phyloP scores from a whole-genome alignment of 2,888 invertebrate genomes.

The Andrena fulva region DNA sequence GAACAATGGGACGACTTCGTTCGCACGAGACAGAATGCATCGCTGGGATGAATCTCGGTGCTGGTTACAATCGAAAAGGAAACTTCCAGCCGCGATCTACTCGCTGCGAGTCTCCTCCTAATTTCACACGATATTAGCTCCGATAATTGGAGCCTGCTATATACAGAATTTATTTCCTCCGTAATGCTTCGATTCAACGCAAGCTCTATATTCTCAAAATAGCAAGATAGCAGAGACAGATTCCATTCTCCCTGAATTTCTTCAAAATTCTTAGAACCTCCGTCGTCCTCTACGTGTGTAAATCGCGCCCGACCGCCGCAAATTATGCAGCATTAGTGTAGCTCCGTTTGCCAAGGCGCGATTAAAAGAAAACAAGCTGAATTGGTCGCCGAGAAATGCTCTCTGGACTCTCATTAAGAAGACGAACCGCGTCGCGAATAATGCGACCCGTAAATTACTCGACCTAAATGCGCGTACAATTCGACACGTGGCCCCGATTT shows the following conservation, averaged over 20 bases:
- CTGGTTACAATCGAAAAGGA: constrained; percentile 29
- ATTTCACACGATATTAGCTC: not conserved
- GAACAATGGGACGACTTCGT: constrained; percentile 51
- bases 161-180: too few relatives aligned
- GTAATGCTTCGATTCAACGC: too few relatives aligned
- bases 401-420: constrained; percentile 24
- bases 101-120: not conserved
- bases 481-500: not conserved
- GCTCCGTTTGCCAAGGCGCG: not conserved
- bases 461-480: constrained; percentile 10
- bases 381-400: not conserved
- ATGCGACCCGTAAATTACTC: constrained; percentile 24
- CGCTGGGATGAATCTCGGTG: not conserved
- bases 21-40: constrained; percentile 49
- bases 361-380: not conserved
- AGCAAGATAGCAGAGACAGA: too few relatives aligned
- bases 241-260: not conserved
- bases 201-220: too few relatives aligned
- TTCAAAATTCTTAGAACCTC: not conserved
- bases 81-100: constrained; percentile 4
- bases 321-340: not conserved
- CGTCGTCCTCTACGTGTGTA: not conserved
- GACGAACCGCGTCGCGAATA: constrained; percentile 2
- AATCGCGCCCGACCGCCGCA: not conserved
- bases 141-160: not conserved